Evolutionary conservation across 2,888 invertebrate species (phyloP).

Genomic region (Hesperia comma): DNA sequence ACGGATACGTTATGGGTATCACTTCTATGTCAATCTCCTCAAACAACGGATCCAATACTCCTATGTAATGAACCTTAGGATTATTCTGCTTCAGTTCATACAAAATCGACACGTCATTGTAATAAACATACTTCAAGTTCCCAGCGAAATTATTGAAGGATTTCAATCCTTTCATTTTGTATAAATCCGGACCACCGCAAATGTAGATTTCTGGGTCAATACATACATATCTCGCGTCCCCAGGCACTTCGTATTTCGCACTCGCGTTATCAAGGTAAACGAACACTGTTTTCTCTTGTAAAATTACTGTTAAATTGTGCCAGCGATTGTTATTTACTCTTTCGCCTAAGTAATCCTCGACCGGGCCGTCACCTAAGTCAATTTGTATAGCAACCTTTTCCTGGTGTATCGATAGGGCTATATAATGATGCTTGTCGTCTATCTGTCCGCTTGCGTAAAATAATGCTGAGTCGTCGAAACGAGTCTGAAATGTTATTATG

Average conservation of each 20-base stretch:
- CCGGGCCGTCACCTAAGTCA: conserved; percentile 92
- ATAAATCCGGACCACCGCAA: conserved; percentile 93
- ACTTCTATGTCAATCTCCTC: conserved; percentile 93
- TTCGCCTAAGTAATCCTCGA: conserved; percentile 87
- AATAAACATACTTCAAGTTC: conserved; percentile 95
- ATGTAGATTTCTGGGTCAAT: conserved; percentile 98
- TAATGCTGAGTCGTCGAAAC: conserved; percentile 94
- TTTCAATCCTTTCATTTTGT: conserved; percentile 91
- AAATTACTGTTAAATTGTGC: conserved; percentile 95
- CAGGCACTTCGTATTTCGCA: conserved; percentile 88
- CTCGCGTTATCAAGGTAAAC: conserved; percentile 90
- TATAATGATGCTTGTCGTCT: conserved; percentile 93
- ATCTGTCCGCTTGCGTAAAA: conserved; percentile 97
- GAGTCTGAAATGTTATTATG: conserved; percentile 84
- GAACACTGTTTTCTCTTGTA: conserved; percentile 88
- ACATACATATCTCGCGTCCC: conserved; percentile 87
- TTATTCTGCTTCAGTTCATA: conserved; percentile 93
- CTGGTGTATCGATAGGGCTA: conserved; percentile 93
- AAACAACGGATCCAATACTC: conserved; percentile 92
- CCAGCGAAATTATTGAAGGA: conserved; percentile 95
- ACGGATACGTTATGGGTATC: conserved; percentile 95
- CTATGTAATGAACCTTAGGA: conserved; percentile 92
- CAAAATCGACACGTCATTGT: conserved; percentile 95
- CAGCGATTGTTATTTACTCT: conserved; percentile 90
- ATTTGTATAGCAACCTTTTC: conserved; percentile 93